Evolutionary conservation across 2,888 invertebrate genomes (phyloP).

Genomic region (Tetranychus truncatus): DNA sequence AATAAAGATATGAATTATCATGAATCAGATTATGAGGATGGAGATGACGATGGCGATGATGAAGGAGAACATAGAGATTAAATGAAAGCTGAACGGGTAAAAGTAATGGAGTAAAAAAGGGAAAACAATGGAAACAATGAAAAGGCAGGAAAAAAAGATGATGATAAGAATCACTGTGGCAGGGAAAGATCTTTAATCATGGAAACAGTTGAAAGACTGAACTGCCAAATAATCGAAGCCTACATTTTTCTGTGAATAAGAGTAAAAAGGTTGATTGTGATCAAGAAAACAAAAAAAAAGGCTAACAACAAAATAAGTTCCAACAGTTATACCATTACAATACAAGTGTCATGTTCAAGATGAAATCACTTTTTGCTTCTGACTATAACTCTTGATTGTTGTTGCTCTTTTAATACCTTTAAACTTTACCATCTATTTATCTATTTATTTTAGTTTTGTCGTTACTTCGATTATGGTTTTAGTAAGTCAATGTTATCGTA

Average conservation of each 20-base stretch:
- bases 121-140: constrained; percentile 1
- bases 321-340: neutral
- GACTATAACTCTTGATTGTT: no score
- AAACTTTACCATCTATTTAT: neutral
- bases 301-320: neutral
- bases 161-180: neutral
- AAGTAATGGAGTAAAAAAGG: neutral
- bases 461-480: neutral
- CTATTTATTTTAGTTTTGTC: neutral
- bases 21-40: no score
- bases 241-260: neutral
- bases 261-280: neutral
- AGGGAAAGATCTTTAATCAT: neutral
- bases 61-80: neutral
- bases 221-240: neutral
- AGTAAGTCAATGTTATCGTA: neutral
- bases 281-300: neutral
- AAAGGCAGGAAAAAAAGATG: neutral
- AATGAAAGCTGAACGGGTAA: neutral
- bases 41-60: neutral
- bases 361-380: neutral
- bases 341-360: neutral
- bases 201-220: neutral
- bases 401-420: neutral
- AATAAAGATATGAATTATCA: no score